Evolutionary conservation across 2,797 vertebrate genomes (phyloP).

Genomic region (Rallus crepitans): DNA sequence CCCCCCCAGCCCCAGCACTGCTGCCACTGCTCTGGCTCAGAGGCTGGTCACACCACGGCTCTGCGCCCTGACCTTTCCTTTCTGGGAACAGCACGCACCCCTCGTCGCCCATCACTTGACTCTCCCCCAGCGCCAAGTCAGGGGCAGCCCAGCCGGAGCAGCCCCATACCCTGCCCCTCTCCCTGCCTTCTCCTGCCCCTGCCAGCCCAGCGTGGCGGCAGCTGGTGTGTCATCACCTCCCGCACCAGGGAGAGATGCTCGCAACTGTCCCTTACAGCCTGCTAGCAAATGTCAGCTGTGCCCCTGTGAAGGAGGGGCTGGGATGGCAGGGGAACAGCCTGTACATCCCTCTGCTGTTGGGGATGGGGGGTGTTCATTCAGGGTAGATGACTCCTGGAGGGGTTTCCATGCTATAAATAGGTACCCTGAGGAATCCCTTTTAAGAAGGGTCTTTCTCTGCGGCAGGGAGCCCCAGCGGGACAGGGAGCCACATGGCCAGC

Average conservation of each 20-base stretch:
- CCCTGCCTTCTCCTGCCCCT: not conserved
- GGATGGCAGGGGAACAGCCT: not conserved
- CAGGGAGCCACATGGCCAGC: not conserved
- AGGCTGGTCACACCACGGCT: not conserved
- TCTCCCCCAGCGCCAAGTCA: not conserved
- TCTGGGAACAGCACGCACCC: not conserved
- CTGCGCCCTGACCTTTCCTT: not conserved
- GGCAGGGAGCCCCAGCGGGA: not conserved
- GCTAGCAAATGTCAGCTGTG: not conserved
- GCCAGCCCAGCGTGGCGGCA: not conserved
- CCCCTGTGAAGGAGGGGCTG: not conserved
- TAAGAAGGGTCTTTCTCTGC: not conserved
- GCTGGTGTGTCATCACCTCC: not conserved
- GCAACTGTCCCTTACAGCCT: not conserved
- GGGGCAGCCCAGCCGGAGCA: not conserved
- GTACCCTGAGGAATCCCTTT: not conserved
- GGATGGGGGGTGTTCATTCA: not conserved
- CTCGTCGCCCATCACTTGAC: not conserved
- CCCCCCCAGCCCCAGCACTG: not conserved
- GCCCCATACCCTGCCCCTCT: not conserved
- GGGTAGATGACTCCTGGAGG: not conserved
- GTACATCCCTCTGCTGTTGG: not conserved
- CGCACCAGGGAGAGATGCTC: not conserved
- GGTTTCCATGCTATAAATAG: not conserved
- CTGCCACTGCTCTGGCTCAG: not conserved